Evolutionary conservation across 2,888 invertebrate genomes (phyloP).

Genomic region (Rhyacophila evoluta): DNA sequence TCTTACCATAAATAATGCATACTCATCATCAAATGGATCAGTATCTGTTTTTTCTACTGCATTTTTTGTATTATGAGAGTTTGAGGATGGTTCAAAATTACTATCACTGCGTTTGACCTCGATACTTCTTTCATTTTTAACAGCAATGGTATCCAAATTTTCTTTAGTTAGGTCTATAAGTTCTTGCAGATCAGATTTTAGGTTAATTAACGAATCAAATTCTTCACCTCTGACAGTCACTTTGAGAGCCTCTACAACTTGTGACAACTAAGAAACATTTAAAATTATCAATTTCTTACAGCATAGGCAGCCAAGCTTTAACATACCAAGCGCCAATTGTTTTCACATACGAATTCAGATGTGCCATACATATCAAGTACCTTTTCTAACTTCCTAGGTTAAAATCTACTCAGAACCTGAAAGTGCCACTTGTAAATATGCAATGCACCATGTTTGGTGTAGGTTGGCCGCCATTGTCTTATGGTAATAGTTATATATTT

Average conservation of each 20-base stretch:
- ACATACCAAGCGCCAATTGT: too few species aligned
- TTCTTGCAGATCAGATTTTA: conserved; percentile 76
- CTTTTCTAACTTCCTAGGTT: too few species aligned
- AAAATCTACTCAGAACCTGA: too few species aligned
- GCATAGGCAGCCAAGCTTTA: too few species aligned
- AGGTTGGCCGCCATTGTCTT: too few species aligned
- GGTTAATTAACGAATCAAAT: conserved; percentile 70
- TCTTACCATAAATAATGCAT: conserved; percentile 77
- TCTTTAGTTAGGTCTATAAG: conserved; percentile 78
- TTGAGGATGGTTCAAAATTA: conserved; percentile 53
- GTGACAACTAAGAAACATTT: too few species aligned
- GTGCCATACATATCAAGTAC: too few species aligned
- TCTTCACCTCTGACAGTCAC: conserved; percentile 65
- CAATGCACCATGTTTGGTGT: neutral
- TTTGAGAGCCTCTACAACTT: conserved; percentile 73
- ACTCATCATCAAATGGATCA: conserved; percentile 69
- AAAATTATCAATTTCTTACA: too few species aligned
- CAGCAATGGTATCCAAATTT: conserved; percentile 62
- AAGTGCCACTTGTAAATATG: too few species aligned
- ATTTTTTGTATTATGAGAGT: conserved; percentile 54
- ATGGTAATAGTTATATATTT: too few species aligned
- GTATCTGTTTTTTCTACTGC: conserved; percentile 61
- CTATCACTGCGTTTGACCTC: conserved; percentile 23
- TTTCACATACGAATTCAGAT: too few species aligned
- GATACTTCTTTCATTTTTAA: neutral